These are phyloP conservation scores for Camponotus pennsylvanicus DNA, from an alignment of 1,140 invertebrate genomes.

Conservation along the genomic window DNA sequence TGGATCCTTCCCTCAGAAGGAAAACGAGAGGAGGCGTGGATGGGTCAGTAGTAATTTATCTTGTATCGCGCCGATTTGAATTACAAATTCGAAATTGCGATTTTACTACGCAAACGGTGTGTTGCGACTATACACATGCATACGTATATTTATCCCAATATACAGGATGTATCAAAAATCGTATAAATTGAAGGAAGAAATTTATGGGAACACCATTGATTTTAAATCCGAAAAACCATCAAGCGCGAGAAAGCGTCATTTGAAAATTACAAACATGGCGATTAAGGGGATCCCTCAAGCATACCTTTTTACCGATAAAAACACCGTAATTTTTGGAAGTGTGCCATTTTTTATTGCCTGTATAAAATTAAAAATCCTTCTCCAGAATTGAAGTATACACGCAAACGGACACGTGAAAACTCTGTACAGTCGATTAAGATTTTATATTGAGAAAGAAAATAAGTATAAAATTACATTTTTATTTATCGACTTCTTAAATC, in stretches of 20 bases:
- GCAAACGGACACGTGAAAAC: too few species aligned
- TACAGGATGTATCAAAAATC: neutral
- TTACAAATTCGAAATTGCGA: constrained; percentile 75
- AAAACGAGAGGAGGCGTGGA: neutral
- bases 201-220: neutral
- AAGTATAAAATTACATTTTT: too few species aligned
- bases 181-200: neutral
- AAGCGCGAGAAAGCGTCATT: neutral
- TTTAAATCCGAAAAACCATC: neutral
- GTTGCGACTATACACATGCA: neutral
- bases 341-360: too few species aligned
- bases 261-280: neutral
- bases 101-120: neutral
- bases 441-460: too few species aligned
- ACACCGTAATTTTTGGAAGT: too few species aligned
- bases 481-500: too few species aligned
- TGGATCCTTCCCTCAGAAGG: constrained; percentile 33
- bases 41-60: constrained; percentile 73
- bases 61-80: constrained; percentile 71
- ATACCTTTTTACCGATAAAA: too few species aligned
- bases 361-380: too few species aligned
- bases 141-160: too few species aligned
- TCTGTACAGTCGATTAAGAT: too few species aligned
- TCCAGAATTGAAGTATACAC: too few species aligned
- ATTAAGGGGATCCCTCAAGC: neutral